Conservation (phyloP, 1,140 invertebrate species). For the Triops longicaudatus region DNA sequence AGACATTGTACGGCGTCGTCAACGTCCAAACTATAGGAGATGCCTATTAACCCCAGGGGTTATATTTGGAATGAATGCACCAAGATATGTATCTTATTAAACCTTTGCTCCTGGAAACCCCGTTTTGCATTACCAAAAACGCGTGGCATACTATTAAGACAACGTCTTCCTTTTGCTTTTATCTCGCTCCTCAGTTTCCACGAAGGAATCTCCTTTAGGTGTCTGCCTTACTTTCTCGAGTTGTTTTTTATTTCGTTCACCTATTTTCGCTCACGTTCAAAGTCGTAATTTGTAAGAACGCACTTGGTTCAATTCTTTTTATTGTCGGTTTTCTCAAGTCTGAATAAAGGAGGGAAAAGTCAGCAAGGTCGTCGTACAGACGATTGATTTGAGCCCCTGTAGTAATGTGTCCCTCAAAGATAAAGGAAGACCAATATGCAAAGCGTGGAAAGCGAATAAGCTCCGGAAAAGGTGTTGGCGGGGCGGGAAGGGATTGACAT, state of each 20-base stretch:
- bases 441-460: constrained; percentile 1
- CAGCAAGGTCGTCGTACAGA: neutral
- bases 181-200: neutral
- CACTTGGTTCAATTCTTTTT: too few relatives aligned
- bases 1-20: neutral
- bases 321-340: neutral
- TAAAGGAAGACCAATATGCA: constrained; percentile 7
- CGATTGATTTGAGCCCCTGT: neutral
- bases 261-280: too few relatives aligned
- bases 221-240: too few relatives aligned
- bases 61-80: constrained; percentile 12
- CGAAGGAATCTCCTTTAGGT: neutral
- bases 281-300: too few relatives aligned
- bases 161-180: neutral
- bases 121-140: constrained; percentile 8
- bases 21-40: neutral
- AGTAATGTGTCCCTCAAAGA: constrained; percentile 5
- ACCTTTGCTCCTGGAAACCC: neutral
- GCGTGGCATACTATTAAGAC: neutral
- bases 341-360: neutral
- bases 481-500: neutral
- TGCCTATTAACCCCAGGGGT: constrained; percentile 3
- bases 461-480: constrained; percentile 5
- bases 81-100: constrained; percentile 16
- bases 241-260: too few relatives aligned